A percentile compares a stretch with the other conserved stretches of the same genome.
Evolutionary conservation across 2,797 vertebrate species (phyloP).

Genomic region (Zalophus californianus): DNA sequence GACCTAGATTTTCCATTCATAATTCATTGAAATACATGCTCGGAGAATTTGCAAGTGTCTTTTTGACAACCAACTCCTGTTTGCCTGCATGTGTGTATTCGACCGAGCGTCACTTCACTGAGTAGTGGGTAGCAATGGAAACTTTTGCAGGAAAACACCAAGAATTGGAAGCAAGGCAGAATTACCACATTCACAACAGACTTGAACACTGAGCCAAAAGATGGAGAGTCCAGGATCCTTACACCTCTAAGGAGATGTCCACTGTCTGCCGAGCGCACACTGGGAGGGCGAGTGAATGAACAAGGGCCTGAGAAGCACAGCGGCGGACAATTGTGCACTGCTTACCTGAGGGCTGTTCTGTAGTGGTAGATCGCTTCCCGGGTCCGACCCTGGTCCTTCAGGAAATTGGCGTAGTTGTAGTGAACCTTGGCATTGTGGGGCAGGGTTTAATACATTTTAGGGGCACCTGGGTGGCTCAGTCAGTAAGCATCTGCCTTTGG

Average conservation of each 20-base stretch:
- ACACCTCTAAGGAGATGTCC: not conserved
- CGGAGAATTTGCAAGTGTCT: conserved; percentile 71
- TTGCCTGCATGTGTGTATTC: conserved; percentile 2
- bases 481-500: too few species aligned
- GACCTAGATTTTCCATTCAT: not conserved
- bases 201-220: not conserved
- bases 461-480: too few species aligned
- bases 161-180: conserved; percentile 61
- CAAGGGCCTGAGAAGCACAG: not conserved
- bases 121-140: conserved; percentile 63
- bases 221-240: not conserved
- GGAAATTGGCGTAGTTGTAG: conserved; percentile 99
- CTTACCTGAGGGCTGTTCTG: conserved; percentile 95
- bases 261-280: rapidly evolving
- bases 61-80: conserved; percentile 78
- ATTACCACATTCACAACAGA: not conserved
- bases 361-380: conserved; percentile 96
- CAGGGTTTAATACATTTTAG: conserved; percentile 87
- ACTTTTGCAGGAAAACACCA: conserved; percentile 57
- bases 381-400: conserved; percentile 94
- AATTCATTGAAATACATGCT: conserved; percentile 77
- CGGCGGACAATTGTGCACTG: rapidly evolving
- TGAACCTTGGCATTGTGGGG: conserved; percentile 99
- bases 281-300: not conserved
- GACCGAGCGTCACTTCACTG: not conserved